Evolutionary conservation across 2,888 invertebrate species (phyloP).

Genomic region (Andrena minutula): DNA sequence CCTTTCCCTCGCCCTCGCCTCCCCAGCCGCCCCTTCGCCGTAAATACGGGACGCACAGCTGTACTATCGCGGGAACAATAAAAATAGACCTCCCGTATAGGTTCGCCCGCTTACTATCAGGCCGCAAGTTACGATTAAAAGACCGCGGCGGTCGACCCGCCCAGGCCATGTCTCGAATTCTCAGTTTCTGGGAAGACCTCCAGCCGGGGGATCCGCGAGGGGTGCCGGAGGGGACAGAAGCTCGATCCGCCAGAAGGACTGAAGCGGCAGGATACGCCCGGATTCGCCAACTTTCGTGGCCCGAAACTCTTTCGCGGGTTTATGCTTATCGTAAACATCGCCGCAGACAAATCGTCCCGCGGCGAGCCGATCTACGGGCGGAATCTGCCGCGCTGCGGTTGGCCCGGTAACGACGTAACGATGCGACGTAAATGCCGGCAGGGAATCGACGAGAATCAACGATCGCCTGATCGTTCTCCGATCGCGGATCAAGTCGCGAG

Average conservation of each 20-base stretch:
- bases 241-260: constrained; percentile 18
- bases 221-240: constrained; percentile 32
- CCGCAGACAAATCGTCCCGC: constrained; percentile 43
- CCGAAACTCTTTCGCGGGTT: constrained; percentile 47
- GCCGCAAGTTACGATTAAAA: constrained; percentile 80
- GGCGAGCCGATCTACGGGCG: constrained; percentile 14
- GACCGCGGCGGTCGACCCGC: constrained; percentile 78
- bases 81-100: constrained; percentile 79
- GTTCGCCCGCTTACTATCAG: constrained; percentile 65
- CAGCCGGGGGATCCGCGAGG: constrained; percentile 22
- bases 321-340: constrained; percentile 71
- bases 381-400: not conserved
- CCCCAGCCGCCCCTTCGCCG: constrained; percentile 2
- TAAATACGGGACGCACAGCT: constrained; percentile 61
- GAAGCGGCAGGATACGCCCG: constrained; percentile 34
- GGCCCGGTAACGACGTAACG: constrained; percentile 8
- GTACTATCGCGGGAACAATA: constrained; percentile 78
- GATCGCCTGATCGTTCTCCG: not conserved
- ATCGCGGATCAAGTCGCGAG: too few species aligned
- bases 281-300: not conserved
- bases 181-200: constrained; percentile 63
- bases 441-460: constrained; percentile 7
- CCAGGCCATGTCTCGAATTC: constrained; percentile 79
- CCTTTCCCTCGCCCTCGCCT: constrained; percentile 18
- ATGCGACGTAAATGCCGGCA: constrained; percentile 26